phyloP scores from a whole-genome alignment of 92 coral and sea anemone species.

The Epizoanthus fatuus region DNA sequence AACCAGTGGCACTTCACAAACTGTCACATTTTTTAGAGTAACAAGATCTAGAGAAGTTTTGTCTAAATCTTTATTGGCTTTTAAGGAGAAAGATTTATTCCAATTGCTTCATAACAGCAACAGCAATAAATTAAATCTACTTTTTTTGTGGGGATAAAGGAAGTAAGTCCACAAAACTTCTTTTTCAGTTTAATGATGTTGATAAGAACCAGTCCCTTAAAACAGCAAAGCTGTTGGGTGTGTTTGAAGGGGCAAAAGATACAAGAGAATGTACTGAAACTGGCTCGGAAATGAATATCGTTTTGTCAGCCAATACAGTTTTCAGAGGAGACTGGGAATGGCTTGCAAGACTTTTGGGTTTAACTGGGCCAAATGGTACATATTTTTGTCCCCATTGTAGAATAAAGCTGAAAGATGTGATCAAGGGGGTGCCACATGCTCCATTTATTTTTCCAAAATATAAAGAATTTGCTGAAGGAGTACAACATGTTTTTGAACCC shows the following conservation, averaged over 20 bases:
- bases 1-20: background rate
- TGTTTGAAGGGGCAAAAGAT: constrained; percentile 2
- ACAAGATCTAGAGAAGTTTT: background rate
- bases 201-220: constrained; percentile 3
- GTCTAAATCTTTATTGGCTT: background rate
- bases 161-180: constrained; percentile 1
- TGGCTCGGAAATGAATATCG: background rate
- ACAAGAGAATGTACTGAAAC: background rate
- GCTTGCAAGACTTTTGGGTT: constrained; percentile 1
- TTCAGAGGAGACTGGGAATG: constrained; percentile 11
- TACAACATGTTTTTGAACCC: background rate
- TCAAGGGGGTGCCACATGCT: constrained; percentile 9
- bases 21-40: background rate
- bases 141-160: constrained; percentile 11
- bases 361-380: constrained; percentile 12
- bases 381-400: background rate
- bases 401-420: constrained; percentile 3
- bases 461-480: background rate
- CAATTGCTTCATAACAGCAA: too few species aligned
- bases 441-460: background rate
- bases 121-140: background rate
- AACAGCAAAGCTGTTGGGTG: constrained; percentile 18
- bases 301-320: background rate
- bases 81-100: too few species aligned
- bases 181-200: constrained; percentile 4